Evolutionary conservation across 1,140 invertebrate genomes (phyloP).

Genomic region (Drosophila rufa): DNA sequence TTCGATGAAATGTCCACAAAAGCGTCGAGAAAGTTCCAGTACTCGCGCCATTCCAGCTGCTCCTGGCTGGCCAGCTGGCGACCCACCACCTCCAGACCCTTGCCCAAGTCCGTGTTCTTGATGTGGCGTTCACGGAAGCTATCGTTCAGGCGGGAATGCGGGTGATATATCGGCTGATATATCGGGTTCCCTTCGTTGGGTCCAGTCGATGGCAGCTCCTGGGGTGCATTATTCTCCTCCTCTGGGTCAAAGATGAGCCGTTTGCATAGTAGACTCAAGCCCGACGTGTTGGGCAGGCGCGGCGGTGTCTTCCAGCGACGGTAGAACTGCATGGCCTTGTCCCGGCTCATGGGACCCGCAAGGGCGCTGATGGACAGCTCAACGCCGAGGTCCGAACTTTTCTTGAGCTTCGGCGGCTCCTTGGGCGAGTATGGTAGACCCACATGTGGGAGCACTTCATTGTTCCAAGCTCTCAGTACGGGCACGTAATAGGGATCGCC

Average conservation of each 20-base stretch:
- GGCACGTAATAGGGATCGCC: conserved; percentile 93
- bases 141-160: conserved; percentile 26
- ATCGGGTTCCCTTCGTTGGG: conserved; percentile 2
- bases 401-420: conserved; percentile 87
- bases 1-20: conserved; percentile 91
- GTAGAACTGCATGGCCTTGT: conserved; percentile 90
- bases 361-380: conserved; percentile 91
- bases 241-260: background rate
- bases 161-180: too few species aligned
- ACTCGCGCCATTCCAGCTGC: conserved; percentile 93
- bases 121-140: conserved; percentile 85
- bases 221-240: background rate
- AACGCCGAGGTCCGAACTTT: conserved; percentile 88
- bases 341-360: conserved; percentile 93
- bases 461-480: conserved; percentile 91
- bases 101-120: conserved; percentile 91
- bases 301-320: conserved; percentile 93
- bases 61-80: conserved; percentile 91
- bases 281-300: conserved; percentile 67
- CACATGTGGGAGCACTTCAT: conserved; percentile 89
- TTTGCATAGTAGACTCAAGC: background rate
- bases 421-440: conserved; percentile 90
- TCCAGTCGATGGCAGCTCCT: background rate
- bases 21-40: conserved; percentile 94
- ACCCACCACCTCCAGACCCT: conserved; percentile 93